Percentiles rank a stretch among this genome's conserved stretches.
Evolutionary conservation across 1,140 invertebrate genomes (phyloP).

Genomic region (Microvelia longipes): DNA sequence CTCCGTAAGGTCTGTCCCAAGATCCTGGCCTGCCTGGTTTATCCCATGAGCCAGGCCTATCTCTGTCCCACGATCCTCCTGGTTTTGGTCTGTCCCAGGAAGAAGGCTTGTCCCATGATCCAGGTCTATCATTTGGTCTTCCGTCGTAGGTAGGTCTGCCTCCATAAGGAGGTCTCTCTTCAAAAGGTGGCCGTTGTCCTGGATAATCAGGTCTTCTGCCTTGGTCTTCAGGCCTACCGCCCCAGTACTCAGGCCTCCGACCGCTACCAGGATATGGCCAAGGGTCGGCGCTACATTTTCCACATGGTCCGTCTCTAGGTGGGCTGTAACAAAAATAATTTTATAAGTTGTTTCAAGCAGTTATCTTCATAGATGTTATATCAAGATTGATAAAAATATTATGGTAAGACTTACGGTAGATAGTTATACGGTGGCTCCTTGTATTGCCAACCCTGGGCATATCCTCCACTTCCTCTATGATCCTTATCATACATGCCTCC

Average conservation of each 20-base stretch:
- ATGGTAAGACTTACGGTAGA: not conserved
- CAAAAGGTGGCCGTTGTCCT: not conserved
- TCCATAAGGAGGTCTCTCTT: not conserved
- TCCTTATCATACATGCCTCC: not conserved
- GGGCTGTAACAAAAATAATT: not conserved
- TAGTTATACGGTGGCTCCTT: conserved; percentile 5
- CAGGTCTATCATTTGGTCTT: not conserved
- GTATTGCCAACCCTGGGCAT: conserved; percentile 9
- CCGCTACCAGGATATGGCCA: not conserved
- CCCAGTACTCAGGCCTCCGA: not conserved
- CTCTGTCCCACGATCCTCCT: not conserved
- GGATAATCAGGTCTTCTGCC: not conserved
- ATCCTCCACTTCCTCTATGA: not conserved
- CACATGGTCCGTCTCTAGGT: not conserved
- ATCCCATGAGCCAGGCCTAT: not conserved
- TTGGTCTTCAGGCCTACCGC: not conserved
- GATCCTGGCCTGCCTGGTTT: not conserved
- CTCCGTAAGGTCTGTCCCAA: not conserved
- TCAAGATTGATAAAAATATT: too few species aligned
- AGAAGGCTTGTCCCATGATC: not conserved
- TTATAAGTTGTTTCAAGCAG: too few species aligned
- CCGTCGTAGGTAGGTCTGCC: not conserved
- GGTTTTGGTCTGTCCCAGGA: not conserved
- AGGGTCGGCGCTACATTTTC: not conserved
- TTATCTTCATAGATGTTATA: too few species aligned